Percentiles rank a stretch among this genome's conserved stretches.
Conservation (phyloP, 2,113 vertebrate species). For the Cyphomyrus discorhynchus region DNA sequence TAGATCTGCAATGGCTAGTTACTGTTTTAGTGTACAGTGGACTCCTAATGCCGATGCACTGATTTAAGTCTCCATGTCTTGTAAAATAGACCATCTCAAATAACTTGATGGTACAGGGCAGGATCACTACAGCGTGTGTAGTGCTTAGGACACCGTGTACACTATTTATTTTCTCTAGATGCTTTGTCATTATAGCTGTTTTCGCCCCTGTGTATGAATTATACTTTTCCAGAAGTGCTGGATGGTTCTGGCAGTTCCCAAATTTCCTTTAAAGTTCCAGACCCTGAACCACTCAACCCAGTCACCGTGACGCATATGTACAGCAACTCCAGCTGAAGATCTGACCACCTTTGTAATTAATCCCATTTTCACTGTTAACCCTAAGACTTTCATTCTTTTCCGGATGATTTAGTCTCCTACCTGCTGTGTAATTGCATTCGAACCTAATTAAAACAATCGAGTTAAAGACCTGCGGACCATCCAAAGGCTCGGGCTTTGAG, state of each 20-base stretch:
- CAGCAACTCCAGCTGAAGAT: not conserved
- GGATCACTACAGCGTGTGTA: not conserved
- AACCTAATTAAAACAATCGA: conserved; percentile 13
- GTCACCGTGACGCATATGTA: not conserved
- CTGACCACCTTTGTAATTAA: conserved; percentile 14
- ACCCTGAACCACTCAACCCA: not conserved
- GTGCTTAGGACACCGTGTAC: not conserved
- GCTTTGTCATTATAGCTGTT: not conserved
- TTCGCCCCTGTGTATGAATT: not conserved
- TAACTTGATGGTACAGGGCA: not conserved
- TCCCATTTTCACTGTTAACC: conserved; percentile 13
- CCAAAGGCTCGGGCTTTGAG: not conserved
- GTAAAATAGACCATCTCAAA: not conserved
- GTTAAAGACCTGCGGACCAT: not conserved
- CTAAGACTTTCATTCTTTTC: conserved; percentile 2
- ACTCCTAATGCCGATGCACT: not conserved
- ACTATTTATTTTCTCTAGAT: not conserved
- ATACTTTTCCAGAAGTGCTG: not conserved
- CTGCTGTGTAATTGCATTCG: conserved; percentile 3
- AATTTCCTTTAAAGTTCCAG: not conserved
- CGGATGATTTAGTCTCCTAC: conserved; percentile 2
- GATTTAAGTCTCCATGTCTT: not conserved
- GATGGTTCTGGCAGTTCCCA: not conserved
- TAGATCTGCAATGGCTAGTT: not conserved
- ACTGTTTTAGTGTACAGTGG: not conserved